Base-by-base conservation (phyloP, 2,888 invertebrate genomes). In the Athalia rosae region DNA sequence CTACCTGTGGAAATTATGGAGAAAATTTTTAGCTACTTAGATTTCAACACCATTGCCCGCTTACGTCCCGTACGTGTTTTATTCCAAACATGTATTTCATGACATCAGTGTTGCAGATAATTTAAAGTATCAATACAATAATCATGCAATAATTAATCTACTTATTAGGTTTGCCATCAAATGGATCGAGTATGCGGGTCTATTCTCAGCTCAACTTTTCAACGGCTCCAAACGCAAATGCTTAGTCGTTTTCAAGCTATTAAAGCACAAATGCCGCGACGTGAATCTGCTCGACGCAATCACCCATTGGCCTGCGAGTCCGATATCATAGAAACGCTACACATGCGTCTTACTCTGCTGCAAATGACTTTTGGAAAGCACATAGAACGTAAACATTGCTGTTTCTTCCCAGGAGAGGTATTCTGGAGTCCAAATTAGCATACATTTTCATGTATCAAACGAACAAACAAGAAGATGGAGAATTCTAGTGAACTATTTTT, bases 311-410 rank as follows among this genome's bases (percentile, higher is more conserved):
- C 97, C 43, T 95, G 97, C 87, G 97, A 98, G 91, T 96, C 96
- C 58, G 98, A 98, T 90, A 97, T 98, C 66, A 95, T 98, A 86
- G 97, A 98, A 90, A 98, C 98, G 0, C 92, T 98, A 82, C 97
- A 98, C 87, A 98, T 98, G 95, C 93, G 98, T 82, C 92, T 98
- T 73, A 97, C 97, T 76, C 91, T 98, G 78, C 91, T 98, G 80
- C 97, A 97, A 90, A 98, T 98, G 97, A 95, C 97, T 28, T 97
- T 97, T 91, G 97, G 97, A 74, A 98, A 98, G 91, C 97, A 98
- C 89, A 97, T 98, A 88, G 97, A 98, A 89, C 93, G 96, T 84
- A 96, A 96, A 88, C 95, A 97, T 87, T 97, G 97, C 89, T 98
- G 97, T 91, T 98, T 98, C 90, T 98, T 98, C 88, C 97, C 98